Evolutionary conservation across 2,888 invertebrate species (phyloP), one percentile per base, ranked within the genome.

Genomic region (Eristalinus aeneus): DNA sequence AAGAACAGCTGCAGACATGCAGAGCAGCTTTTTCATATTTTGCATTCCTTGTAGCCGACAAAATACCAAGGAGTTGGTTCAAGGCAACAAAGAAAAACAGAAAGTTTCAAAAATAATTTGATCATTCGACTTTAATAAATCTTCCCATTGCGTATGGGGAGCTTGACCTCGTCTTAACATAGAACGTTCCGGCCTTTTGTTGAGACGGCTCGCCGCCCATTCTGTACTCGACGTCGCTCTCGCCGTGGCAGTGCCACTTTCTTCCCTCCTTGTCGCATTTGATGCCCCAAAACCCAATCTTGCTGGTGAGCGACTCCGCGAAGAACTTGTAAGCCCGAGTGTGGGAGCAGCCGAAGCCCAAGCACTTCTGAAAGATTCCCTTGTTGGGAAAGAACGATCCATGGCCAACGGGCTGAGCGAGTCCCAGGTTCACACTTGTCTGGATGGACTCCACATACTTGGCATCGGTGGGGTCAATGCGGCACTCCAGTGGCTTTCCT

Each of bases 321-420:
- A 92, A 92, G 67, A 91, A 92, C 67, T 90, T 88, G 69, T 92
- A 90, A 0, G 92, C 90, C 0, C 92, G 89, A 34, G 90, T 89
- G 83, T 92, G 92, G 0, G 92, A 92, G 32, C 92, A 92, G 0
- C 91, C 91, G 85, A 89, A 88, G 0, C 89, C 87, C 75, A 92
- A 92, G 76, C 93, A 93, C 65, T 92, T 92, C 88, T 93, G 93
- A 10, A 88, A 88, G 12, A 84, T 88, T 6, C 93, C 93, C 74
- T 90, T 92, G 58, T 93, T 93, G 0, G 93, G 93, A 88, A 92
- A 93, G 86, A 93, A 93, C 1, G 92, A 91, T 0, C 92, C 92
- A 88, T 92, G 90, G 0, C 93, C 93, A 2, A 93, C 89, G 0
- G 92, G 90, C 20, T 89, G 65, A 3, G 88, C 78, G 6, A 93